Evolutionary conservation across 2,113 vertebrate species (phyloP).

Genomic region (Copsychus sechellarum): DNA sequence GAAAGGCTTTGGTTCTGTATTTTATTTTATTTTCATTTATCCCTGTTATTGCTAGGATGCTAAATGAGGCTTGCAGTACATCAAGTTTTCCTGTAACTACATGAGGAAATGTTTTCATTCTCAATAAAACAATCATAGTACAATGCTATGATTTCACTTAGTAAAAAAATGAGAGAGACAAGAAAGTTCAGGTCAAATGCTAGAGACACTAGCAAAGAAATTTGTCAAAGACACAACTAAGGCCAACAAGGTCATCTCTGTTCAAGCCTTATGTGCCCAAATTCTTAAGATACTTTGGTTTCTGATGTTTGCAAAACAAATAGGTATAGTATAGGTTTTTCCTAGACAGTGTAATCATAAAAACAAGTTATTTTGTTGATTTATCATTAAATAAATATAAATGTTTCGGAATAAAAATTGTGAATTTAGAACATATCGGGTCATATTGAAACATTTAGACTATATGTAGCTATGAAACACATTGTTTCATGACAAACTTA

Average conservation of each 20-base stretch:
- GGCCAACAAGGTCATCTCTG: background rate
- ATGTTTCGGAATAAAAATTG: background rate
- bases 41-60: background rate
- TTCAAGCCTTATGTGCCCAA: background rate
- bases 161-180: background rate
- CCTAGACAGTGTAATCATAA: background rate
- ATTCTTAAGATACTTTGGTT: background rate
- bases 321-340: background rate
- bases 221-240: background rate
- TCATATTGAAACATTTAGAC: background rate
- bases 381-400: background rate
- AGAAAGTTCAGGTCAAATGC: background rate
- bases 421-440: background rate
- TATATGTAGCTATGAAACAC: background rate
- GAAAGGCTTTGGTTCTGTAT: background rate
- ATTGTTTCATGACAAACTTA: background rate
- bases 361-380: background rate
- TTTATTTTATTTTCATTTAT: background rate
- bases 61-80: background rate
- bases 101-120: background rate
- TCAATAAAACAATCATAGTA: background rate
- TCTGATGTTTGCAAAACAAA: background rate
- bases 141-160: background rate
- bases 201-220: background rate
- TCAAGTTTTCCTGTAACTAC: background rate